phyloP scores from a whole-genome alignment of 37 sponge, comb jelly and placozoan species.

The Petrosia ficiformis region DNA sequence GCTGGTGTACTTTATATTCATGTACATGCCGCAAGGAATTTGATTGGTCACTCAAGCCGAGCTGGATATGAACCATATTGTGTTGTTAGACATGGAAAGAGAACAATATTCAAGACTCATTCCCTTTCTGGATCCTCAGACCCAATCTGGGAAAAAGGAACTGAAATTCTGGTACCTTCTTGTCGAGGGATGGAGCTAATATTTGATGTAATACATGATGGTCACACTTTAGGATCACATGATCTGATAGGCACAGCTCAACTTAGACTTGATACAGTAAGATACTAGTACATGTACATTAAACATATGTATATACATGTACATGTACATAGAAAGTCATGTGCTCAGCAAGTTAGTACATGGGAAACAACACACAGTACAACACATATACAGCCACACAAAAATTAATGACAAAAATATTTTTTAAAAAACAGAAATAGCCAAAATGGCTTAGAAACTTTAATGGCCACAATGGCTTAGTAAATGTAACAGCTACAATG shows the following conservation, averaged over 20 bases:
- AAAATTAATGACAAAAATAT: background rate
- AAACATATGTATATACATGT: too few species aligned
- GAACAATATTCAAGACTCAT: background rate
- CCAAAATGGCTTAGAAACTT: too few species aligned
- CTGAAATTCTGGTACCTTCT: constrained; percentile 8
- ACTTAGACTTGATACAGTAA: background rate
- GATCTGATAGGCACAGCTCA: background rate
- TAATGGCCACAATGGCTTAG: too few species aligned
- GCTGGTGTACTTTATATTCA: constrained; percentile 17
- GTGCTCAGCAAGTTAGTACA: too few species aligned
- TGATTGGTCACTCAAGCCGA: background rate
- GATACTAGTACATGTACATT: too few species aligned
- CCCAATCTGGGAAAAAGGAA: constrained; percentile 16
- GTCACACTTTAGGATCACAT: constrained; percentile 2
- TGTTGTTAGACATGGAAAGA: background rate
- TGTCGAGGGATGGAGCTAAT: background rate
- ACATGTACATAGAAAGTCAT: too few species aligned
- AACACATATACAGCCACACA: background rate
- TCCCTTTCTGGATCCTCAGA: background rate
- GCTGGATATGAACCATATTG: background rate
- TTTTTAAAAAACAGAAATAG: too few species aligned
- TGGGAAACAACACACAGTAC: too few species aligned
- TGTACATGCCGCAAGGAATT: background rate
- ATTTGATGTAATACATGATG: background rate
- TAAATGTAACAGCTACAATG: too few species aligned